A percentile compares a stretch with the other conserved stretches of the same genome.
phyloP scores from a whole-genome alignment of 2,113 vertebrate genomes.

The Micronycteris hirsuta region DNA sequence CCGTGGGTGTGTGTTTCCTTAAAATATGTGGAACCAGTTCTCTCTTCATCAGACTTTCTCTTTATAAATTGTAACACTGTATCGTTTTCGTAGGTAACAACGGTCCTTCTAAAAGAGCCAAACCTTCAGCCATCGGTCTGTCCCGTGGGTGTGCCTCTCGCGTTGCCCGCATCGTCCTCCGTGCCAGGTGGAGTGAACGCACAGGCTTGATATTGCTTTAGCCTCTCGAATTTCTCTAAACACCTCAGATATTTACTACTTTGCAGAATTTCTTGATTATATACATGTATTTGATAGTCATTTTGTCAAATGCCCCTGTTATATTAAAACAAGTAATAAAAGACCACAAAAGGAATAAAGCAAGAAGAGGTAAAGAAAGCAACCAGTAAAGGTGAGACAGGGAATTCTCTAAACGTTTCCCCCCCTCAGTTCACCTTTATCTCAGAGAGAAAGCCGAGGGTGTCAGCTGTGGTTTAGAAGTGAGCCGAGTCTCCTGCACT shows the following conservation, averaged over 20 bases:
- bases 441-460: neutral
- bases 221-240: neutral
- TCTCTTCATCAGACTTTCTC: neutral
- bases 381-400: neutral
- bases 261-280: neutral
- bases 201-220: neutral
- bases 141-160: fast-evolving
- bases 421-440: neutral
- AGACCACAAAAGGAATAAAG: neutral
- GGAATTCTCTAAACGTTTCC: neutral
- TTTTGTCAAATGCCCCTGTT: neutral
- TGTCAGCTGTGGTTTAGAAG: neutral
- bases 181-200: neutral
- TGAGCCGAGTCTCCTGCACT: fast-evolving
- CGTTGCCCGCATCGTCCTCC: neutral
- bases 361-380: neutral
- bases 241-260: neutral
- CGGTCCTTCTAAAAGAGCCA: neutral
- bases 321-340: neutral
- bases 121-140: fast-evolving
- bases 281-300: neutral
- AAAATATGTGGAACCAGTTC: neutral
- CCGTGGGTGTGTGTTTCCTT: neutral
- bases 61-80: neutral
- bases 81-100: neutral